phyloP scores from a whole-genome alignment of 2,888 invertebrate genomes.

The Chrysotoxum bicinctum region DNA sequence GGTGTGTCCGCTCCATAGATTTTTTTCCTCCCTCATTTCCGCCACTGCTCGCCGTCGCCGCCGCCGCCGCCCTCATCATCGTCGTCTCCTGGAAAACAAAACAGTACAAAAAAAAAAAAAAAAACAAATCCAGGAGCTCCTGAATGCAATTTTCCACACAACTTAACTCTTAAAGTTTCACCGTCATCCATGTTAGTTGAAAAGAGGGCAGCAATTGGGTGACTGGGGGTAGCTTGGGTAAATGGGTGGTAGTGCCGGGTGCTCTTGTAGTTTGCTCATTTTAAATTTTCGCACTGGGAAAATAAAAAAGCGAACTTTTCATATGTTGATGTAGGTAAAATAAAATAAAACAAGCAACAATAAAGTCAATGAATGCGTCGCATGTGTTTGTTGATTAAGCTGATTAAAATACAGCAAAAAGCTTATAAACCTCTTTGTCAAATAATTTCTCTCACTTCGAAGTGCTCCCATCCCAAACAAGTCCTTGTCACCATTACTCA shows the following conservation, averaged over 20 bases:
- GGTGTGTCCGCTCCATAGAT: conserved; percentile 56
- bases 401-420: no score
- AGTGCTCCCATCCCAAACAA: no score
- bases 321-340: background rate
- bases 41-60: background rate
- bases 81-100: conserved; percentile 19
- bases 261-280: conserved; percentile 61
- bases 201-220: background rate
- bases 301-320: conserved; percentile 14
- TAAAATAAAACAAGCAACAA: background rate
- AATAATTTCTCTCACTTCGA: no score
- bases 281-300: conserved; percentile 59
- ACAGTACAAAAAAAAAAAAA: conserved; percentile 28
- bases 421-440: no score
- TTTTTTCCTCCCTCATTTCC: background rate
- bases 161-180: conserved; percentile 77
- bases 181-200: conserved; percentile 57
- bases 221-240: background rate
- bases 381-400: background rate
- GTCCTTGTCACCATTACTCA: no score
- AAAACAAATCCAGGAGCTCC: conserved; percentile 68
- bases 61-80: background rate
- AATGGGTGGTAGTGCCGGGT: conserved; percentile 32
- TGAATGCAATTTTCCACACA: conserved; percentile 81
- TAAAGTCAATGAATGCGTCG: background rate